Evolutionary conservation across 1,140 invertebrate genomes (phyloP), one percentile per base, ranked within the genome.

Genomic region (Drosophila gunungcola): DNA sequence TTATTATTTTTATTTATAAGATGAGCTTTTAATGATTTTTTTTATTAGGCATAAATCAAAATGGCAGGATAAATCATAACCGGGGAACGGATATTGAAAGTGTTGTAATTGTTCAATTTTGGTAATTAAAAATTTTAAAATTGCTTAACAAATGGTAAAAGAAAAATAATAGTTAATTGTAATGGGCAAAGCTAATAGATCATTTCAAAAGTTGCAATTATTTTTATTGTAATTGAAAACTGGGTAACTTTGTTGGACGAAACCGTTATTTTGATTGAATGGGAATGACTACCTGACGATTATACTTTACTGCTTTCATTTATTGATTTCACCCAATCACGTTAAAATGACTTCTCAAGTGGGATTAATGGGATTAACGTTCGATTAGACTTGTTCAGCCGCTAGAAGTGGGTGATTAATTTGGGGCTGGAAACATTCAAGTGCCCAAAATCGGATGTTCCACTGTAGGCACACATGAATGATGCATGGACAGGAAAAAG

Each of bases 381-480:
- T 25, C 7, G 63, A 67, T 67, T 67, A 67, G 60, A 16, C 16
- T 4, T 21, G 29, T 42, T 27, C 6, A 13, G 2, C 12, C 27
- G 10, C 21, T 39, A n/a, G 10, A 57, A 58, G 43, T 27, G 63
- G 36, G 3, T 10, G 4, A 48, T 25, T 51, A 42, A 64, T 27
- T 27, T 7, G 21, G 27, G 9, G 2, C 34, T 34, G 7, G 7
- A 29, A 32, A 12, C 21, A n/a, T 41, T 16, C 2, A 42, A 29
- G 49, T 21, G 21, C 4, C 42, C 21, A 52, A 43, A 69, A 70
- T 39, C 16, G 55, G 36, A 57, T 57, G 54, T 36, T n/a, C 21
- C 61, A 68, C 46, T 52, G 64, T 68, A 43, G 4, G 60, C 4
- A 12, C 43, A 49, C 65, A 72, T 72, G 29, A 72, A 70, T 70